These are phyloP conservation scores for Oscheius sp. DNA, from an alignment of 2,888 invertebrate species.

Conservation along the genomic window DNA sequence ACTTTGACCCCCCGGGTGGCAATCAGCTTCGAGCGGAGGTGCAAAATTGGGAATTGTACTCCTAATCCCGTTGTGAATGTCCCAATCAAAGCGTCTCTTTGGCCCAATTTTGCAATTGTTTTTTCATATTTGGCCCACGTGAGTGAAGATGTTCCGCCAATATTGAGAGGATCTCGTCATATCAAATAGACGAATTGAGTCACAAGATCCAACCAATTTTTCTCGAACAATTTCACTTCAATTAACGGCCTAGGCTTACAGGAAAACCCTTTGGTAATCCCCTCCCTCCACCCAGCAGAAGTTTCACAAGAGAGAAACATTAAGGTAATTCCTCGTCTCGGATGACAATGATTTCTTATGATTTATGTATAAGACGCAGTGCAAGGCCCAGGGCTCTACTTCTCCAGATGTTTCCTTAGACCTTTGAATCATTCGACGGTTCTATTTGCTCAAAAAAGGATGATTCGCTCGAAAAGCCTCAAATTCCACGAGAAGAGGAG, in stretches of 20 bases:
- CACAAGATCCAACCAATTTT: background rate
- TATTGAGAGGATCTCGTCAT: background rate
- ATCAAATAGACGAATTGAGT: too few species aligned
- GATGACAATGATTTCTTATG: conserved; percentile 14
- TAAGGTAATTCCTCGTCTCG: background rate
- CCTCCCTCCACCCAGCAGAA: background rate
- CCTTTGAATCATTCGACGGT: too few species aligned
- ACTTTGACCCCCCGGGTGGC: conserved; percentile 9
- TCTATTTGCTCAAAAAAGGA: too few species aligned
- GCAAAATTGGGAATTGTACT: conserved; percentile 8
- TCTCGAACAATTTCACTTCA: background rate
- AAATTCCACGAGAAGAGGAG: background rate
- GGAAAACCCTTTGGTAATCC: background rate
- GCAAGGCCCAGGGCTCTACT: too few species aligned
- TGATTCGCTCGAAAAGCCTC: too few species aligned
- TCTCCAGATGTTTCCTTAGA: too few species aligned
- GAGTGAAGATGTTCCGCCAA: too few species aligned
- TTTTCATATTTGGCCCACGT: background rate
- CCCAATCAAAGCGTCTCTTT: background rate
- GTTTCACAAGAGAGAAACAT: too few species aligned
- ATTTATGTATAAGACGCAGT: conserved; percentile 3
- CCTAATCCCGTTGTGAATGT: background rate
- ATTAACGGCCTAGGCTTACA: background rate
- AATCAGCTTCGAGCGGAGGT: conserved; percentile 9
- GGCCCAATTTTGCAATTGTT: background rate